Evolutionary conservation across 2,113 vertebrate genomes (phyloP).

Genomic region (Mola mola): DNA sequence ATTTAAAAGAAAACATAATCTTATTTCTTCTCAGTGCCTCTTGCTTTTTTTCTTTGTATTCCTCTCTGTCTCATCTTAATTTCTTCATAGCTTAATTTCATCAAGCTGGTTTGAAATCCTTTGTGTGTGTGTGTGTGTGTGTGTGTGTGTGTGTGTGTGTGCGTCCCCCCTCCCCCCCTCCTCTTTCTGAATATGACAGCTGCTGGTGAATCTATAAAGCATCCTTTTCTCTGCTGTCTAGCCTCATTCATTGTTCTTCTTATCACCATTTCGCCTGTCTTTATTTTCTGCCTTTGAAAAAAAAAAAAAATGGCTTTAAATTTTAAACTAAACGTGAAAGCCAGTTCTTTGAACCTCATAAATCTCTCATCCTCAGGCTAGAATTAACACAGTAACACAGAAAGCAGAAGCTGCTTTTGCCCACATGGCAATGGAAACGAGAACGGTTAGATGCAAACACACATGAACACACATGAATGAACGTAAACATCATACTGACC

Average conservation of each 20-base stretch:
- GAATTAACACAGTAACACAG: conserved; percentile 51
- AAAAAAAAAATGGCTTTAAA: not conserved
- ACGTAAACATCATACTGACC: not conserved
- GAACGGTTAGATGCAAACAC: conserved; percentile 53
- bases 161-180: no score
- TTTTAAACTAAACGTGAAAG: not conserved
- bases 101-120: no score
- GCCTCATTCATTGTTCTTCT: not conserved
- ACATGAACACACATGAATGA: not conserved
- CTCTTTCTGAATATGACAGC: not conserved
- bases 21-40: no score
- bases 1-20: no score
- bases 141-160: no score
- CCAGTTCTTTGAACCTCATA: not conserved
- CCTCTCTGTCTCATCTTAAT: no score
- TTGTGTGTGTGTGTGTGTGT: no score
- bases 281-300: not conserved
- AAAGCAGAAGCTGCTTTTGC: conserved; percentile 63
- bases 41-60: no score
- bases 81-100: no score
- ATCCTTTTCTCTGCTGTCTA: not conserved
- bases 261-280: not conserved
- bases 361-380: conserved; percentile 47
- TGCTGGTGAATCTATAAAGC: not conserved
- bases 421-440: conserved; percentile 20